Evolutionary conservation across 2,113 vertebrate genomes (phyloP), one percentile per base, ranked within the genome.

Genomic region (Callorhinus ursinus): DNA sequence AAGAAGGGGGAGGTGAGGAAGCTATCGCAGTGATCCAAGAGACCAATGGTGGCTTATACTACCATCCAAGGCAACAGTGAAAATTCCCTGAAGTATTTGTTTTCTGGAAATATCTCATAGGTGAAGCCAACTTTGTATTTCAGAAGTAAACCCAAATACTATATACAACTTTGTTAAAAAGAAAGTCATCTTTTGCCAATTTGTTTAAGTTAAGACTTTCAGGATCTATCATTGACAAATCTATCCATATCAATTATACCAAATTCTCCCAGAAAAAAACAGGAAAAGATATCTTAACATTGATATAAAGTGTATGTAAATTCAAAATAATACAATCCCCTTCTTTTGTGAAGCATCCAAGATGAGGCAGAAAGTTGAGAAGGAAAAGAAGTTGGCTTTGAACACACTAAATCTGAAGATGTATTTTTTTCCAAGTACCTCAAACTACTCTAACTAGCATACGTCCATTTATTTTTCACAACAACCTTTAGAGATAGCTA

Each of bases 241-340:
- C 71, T 90, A 82, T 22, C 5, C 5, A 33, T 61, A 91, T 46
- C 51, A 51, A 53, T 85, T 83, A 67, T 22, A 57, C 5, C 10
- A 61, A 91, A 69, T 53, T 91, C 21, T 95, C n/a, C 63, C 10
- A 96, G 57, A 42, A 7, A 79, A 69, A 69, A 53, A 84, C 1
- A 94, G 39, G 0, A 86, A 85, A 87, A 55, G 59, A 21, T 46
- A 63, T 11, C 31, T 63, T 65, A 59, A 67, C 0, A 93, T 31
- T 65, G 2, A 57, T 67, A 39, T 18, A 42, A 74, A 67, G 21
- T 65, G 31, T 24, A 57, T 51, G 2, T 59, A 65, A 63, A 42
- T 3, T 87, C 9, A 95, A 95, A 90, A 95, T 36, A 86, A 88
- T 87, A 65, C 79, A 96, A 83, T 65, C 16, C 2, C 10, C 14